These are phyloP conservation scores for Typhlichthys eigenmanni DNA, from an alignment of 2,797 vertebrate species.

Conservation along the genomic window DNA sequence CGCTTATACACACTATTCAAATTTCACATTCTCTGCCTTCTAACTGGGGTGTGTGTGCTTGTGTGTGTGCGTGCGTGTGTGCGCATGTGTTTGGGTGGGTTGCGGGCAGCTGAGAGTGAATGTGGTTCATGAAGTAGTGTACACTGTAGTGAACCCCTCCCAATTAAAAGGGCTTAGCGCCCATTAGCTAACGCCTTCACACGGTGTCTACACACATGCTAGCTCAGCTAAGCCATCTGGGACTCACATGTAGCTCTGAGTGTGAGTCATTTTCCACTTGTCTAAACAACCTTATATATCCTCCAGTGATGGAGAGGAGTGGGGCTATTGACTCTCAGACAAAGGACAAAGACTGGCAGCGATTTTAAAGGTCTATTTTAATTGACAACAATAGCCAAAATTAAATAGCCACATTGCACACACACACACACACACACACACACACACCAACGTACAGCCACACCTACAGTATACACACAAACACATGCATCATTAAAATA, in stretches of 20 bases:
- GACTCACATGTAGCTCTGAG: slow-evolving; percentile 53
- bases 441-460: not conserved
- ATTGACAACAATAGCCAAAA: slow-evolving; percentile 11
- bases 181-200: slow-evolving; percentile 41
- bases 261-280: slow-evolving; percentile 72
- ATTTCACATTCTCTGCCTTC: slow-evolving; percentile 8
- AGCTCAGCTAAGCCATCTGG: slow-evolving; percentile 41
- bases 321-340: slow-evolving; percentile 56
- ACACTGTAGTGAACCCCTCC: slow-evolving; percentile 21
- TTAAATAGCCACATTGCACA: not conserved
- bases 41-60: not conserved
- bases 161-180: slow-evolving; percentile 49
- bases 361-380: slow-evolving; percentile 48
- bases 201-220: slow-evolving; percentile 24
- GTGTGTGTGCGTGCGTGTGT: not conserved
- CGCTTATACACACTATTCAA: slow-evolving; percentile 21
- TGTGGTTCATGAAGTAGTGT: too few species aligned
- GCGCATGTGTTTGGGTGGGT: slow-evolving; percentile 1
- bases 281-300: slow-evolving; percentile 49
- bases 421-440: not conserved
- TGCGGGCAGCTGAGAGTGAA: too few species aligned
- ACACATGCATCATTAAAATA: not conserved
- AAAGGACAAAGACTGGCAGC: slow-evolving; percentile 55
- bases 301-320: slow-evolving; percentile 45
- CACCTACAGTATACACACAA: not conserved